Evolutionary conservation across 2,888 invertebrate genomes (phyloP).

Genomic region (Aspidapion aeneum): DNA sequence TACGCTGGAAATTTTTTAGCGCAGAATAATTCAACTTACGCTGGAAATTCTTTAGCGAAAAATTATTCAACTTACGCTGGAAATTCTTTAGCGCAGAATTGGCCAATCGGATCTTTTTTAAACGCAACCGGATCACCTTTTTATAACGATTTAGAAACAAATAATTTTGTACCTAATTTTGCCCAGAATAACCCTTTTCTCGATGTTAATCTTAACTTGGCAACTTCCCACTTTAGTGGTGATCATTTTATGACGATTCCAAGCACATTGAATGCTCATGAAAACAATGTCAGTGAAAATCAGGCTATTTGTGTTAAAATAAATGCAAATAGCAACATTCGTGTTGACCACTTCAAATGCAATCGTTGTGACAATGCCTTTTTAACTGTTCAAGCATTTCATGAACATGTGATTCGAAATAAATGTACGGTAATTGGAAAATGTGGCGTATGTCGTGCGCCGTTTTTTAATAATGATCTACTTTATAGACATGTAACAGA

Average conservation of each 20-base stretch:
- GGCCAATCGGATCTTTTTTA: no score
- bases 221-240: background rate
- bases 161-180: background rate
- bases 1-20: background rate
- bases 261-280: background rate
- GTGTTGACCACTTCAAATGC: slow-evolving; percentile 19
- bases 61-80: no score
- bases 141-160: background rate
- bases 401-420: slow-evolving; percentile 14
- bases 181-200: background rate
- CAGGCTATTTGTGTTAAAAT: slow-evolving; percentile 14
- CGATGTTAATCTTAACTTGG: background rate
- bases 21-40: background rate
- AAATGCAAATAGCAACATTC: slow-evolving; percentile 12
- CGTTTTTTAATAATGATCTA: slow-evolving; percentile 11
- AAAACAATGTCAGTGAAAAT: background rate
- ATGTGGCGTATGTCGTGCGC: slow-evolving; percentile 15
- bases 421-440: slow-evolving; percentile 17
- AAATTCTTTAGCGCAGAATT: no score
- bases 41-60: background rate
- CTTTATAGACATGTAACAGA: slow-evolving; percentile 17
- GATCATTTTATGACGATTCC: background rate
- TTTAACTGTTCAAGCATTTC: slow-evolving; percentile 15
- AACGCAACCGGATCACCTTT: background rate
- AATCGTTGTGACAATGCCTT: slow-evolving; percentile 22